phyloP scores from a whole-genome alignment of 2,797 vertebrate genomes.

The Pseudopleuronectes americanus region DNA sequence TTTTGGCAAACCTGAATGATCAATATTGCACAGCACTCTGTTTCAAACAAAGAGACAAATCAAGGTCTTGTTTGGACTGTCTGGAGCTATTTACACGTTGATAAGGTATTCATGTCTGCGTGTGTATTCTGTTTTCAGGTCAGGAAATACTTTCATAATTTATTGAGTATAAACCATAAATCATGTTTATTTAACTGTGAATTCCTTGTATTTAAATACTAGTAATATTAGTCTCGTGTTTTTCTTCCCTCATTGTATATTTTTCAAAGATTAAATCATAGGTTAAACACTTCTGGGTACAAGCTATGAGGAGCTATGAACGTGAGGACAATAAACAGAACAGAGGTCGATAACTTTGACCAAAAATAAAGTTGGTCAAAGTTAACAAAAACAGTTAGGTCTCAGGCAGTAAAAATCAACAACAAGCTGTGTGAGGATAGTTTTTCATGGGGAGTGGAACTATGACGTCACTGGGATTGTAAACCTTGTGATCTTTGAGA shows the following conservation, averaged over 20 bases:
- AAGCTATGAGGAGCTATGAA: not conserved
- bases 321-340: not conserved
- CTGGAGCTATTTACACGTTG: slow-evolving; percentile 59
- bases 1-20: slow-evolving; percentile 73
- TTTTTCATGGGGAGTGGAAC: no score
- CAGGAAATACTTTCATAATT: slow-evolving; percentile 9
- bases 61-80: slow-evolving; percentile 72
- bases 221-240: not conserved
- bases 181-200: slow-evolving; percentile 7
- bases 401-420: no score
- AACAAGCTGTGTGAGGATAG: no score
- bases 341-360: not conserved
- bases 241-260: not conserved
- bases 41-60: slow-evolving; percentile 72
- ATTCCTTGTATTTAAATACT: not conserved
- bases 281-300: no score
- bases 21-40: slow-evolving; percentile 65
- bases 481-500: no score
- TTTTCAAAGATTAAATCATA: no score
- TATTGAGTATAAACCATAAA: slow-evolving; percentile 6
- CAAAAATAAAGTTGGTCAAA: no score
- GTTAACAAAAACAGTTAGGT: no score
- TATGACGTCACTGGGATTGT: no score
- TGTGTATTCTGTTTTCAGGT: slow-evolving; percentile 14
- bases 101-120: slow-evolving; percentile 10